phyloP scores from a whole-genome alignment of 2,113 vertebrate genomes.

The Thamnaconus septentrionalis region DNA sequence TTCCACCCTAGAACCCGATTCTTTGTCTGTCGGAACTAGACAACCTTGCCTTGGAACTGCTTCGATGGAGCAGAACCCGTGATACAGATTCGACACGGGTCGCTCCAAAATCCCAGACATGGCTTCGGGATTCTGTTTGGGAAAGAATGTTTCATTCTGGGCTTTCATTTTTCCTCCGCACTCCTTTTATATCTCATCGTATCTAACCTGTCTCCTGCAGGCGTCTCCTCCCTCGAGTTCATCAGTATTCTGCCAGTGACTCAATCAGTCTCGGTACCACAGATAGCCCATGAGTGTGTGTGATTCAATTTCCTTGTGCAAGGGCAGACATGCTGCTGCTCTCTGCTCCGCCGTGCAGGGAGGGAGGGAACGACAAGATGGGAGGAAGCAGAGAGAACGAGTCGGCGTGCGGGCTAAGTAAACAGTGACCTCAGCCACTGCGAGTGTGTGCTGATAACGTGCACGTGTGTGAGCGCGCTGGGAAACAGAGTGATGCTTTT shows the following conservation, averaged over 20 bases:
- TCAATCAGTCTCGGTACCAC: conserved; percentile 39
- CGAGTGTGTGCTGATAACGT: conserved; percentile 10
- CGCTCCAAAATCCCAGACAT: neutral
- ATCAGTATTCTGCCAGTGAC: conserved; percentile 60
- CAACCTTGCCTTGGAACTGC: too few species aligned
- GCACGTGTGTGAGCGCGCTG: conserved; percentile 13
- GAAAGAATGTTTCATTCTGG: conserved; percentile 8
- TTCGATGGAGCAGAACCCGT: too few species aligned
- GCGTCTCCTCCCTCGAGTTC: conserved; percentile 41
- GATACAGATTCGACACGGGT: too few species aligned
- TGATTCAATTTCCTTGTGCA: conserved; percentile 59
- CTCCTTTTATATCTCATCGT: too few species aligned
- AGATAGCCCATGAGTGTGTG: conserved; percentile 21
- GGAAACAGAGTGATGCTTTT: conserved; percentile 40
- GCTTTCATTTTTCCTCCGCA: conserved; percentile 8
- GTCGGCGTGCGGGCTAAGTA: conserved; percentile 17
- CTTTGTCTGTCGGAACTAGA: too few species aligned
- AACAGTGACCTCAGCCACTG: conserved; percentile 45
- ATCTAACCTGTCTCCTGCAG: conserved; percentile 15
- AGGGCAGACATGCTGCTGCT: conserved; percentile 47
- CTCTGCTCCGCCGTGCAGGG: conserved; percentile 21
- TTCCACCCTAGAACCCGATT: too few species aligned
- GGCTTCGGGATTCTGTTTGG: neutral
- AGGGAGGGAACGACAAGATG: conserved; percentile 35
- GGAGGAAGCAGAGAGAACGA: conserved; percentile 23